Percentiles rank a stretch among this genome's conserved stretches.
Conservation (phyloP, 2,113 vertebrate species). For the Ptychochromis oligacanthus region DNA sequence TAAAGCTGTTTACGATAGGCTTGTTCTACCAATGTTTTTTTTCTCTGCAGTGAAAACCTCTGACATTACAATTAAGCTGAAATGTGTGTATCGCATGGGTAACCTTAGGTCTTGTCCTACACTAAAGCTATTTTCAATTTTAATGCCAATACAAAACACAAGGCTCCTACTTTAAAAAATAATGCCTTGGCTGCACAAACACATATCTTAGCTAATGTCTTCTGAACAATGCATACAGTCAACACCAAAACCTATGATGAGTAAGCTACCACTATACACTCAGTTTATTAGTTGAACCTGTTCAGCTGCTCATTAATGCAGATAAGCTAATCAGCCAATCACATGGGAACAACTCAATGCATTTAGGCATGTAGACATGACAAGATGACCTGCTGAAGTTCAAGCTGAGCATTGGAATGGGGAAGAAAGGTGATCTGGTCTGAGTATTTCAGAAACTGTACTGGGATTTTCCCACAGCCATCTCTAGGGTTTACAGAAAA, state of each 20-base stretch:
- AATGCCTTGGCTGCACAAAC: neutral
- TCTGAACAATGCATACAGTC: neutral
- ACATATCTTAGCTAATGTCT: neutral
- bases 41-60: neutral
- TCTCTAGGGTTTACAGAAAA: too few relatives aligned
- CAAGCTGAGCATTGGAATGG: neutral
- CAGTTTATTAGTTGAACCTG: neutral
- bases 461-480: neutral
- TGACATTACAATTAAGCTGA: neutral
- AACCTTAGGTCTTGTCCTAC: neutral
- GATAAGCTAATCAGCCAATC: neutral
- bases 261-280: neutral
- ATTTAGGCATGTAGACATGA: neutral
- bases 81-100: neutral
- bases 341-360: neutral
- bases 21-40: neutral
- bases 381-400: neutral
- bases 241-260: neutral
- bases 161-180: neutral
- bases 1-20: constrained; percentile 9
- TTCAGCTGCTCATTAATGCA: neutral
- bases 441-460: neutral
- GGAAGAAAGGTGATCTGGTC: neutral
- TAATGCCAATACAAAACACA: neutral
- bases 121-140: neutral